Conservation (phyloP, 2,888 invertebrate species). For the Phengaris arion region DNA sequence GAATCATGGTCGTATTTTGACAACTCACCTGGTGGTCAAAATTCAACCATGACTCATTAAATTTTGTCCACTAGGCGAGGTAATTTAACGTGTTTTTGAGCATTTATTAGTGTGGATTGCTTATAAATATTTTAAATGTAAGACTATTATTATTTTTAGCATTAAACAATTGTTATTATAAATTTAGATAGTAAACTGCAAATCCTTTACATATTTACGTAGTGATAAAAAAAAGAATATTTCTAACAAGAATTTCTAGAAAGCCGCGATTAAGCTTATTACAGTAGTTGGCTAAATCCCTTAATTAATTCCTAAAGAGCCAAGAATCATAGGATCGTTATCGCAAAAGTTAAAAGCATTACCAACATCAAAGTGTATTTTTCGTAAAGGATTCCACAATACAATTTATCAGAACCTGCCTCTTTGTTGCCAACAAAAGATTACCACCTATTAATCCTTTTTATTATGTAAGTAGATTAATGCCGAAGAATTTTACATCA, state of each 20-base stretch:
- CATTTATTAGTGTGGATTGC: too few species aligned
- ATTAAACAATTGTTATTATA: too few species aligned
- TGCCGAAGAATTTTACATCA: not conserved
- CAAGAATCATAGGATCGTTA: not conserved
- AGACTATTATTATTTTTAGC: too few species aligned
- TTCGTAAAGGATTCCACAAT: conserved; percentile 7
- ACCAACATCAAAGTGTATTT: conserved; percentile 10
- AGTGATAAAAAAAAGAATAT: not conserved
- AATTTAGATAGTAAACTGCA: too few species aligned
- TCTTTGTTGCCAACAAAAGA: conserved; percentile 2
- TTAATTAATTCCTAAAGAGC: not conserved
- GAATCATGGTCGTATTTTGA: too few species aligned
- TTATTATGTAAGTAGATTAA: conserved; percentile 10
- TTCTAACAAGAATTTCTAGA: not conserved
- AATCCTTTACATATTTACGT: too few species aligned
- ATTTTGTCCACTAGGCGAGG: too few species aligned
- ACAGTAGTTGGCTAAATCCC: not conserved
- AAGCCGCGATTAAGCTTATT: not conserved
- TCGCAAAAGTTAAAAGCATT: not conserved
- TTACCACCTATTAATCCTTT: conserved; percentile 17
- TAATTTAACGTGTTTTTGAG: too few species aligned
- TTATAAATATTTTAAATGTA: too few species aligned
- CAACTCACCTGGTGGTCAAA: too few species aligned
- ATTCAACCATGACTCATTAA: too few species aligned
- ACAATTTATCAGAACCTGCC: not conserved